Base-by-base conservation (phyloP, 2,113 vertebrate genomes). In the Siniperca knerii region DNA sequence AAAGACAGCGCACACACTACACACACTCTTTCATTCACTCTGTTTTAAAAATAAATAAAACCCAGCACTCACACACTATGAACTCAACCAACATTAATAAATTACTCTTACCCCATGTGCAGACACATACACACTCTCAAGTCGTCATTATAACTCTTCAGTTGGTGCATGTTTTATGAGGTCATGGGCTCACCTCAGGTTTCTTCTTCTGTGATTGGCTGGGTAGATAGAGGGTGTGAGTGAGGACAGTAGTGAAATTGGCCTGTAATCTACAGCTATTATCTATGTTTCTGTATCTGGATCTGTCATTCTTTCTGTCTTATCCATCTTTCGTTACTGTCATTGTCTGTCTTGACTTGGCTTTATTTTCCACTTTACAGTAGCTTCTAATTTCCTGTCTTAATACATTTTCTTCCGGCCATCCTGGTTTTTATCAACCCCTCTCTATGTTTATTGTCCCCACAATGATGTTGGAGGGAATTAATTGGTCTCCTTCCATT, bases 131-230 rank as follows among this genome's bases (percentile, higher is more conserved):
- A 58, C 84, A 58, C 60, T 70, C 48, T 42, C 33, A 52, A 67
- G 25, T 82, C 68, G 6, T 83, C 37, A 42, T 66, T 68, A 61
- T 40, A 61, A 85, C 57, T 85, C 60, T 70, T 75, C 50, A 12
- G 33, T 11, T 44, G 18, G 1, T 58, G 57, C 12, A 44, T 60
- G 6, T n/a, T 89, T 71, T 84, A 77, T 75, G 86, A 83, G 79
- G 66, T 87, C 61, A 58, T 21, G 2, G 58, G 66, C 37, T 84
- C 66, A 33, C 35, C 40, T 57, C 64, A 13, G 77, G 79, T 82
- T 75, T 88, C 71, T 54, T 73, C 37, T 13, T 50, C 44, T n/a
- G 37, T 68, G 77, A 90, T 77, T 86, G 75, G 58, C 58, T 50
- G 81, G 10, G 0, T 33, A 12, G 42, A 62, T 15, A 6, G 25